A percentile compares a stretch with the other conserved stretches of the same genome.
Conservation (phyloP, 2,797 vertebrate genomes). For the Esox masquinongy region DNA sequence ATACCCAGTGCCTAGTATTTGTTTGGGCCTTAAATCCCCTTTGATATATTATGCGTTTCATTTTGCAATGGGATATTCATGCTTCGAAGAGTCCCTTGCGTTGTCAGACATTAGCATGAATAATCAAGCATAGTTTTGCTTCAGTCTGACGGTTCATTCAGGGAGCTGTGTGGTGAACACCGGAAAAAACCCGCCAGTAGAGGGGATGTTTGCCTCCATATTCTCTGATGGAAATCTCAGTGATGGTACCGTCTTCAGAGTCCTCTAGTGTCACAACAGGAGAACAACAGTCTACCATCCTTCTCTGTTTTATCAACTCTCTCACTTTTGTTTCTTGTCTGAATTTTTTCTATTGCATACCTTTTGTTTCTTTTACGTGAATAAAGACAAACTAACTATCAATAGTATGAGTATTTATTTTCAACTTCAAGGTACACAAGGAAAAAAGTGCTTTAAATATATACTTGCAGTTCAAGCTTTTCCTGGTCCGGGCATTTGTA, state of each 20-base stretch:
- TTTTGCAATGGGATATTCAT: not conserved
- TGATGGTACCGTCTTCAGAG: conserved; percentile 40
- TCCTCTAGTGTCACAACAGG: conserved; percentile 54
- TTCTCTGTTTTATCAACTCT: not conserved
- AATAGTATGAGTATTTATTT: conserved; percentile 69
- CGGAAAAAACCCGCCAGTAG: conserved; percentile 16
- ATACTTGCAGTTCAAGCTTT: conserved; percentile 28
- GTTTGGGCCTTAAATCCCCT: not conserved
- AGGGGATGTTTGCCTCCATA: conserved; percentile 15
- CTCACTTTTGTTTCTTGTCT: not conserved
- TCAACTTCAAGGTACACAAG: conserved; percentile 59
- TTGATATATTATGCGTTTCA: not conserved
- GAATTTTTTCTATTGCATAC: not conserved
- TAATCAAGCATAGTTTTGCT: not conserved
- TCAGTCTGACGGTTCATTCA: not conserved
- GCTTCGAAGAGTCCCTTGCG: not conserved
- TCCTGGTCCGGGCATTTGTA: conserved; percentile 30
- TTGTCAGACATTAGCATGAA: not conserved
- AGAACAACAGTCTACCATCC: not conserved
- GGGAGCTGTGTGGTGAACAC: not conserved
- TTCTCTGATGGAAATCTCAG: not conserved
- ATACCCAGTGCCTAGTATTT: not conserved
- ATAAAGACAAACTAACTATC: conserved; percentile 27
- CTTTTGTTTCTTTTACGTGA: conserved; percentile 12
- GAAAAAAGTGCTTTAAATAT: conserved; percentile 68